phyloP scores from a whole-genome alignment of 2,888 invertebrate genomes.

The Folsomia manolachei region DNA sequence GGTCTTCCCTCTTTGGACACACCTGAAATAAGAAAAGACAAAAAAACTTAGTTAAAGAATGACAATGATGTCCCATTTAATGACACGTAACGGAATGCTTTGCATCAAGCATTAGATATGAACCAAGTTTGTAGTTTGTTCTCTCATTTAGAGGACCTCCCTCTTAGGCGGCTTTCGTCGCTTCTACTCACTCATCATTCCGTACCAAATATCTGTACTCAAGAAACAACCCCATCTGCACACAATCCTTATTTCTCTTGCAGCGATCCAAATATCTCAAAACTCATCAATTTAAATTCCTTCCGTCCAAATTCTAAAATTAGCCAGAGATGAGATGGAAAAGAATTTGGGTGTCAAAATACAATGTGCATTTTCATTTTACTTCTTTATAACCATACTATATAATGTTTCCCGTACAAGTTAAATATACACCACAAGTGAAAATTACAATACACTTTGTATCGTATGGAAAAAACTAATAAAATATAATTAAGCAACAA shows the following conservation, averaged over 20 bases:
- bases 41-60: neutral
- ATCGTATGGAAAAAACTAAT: no score
- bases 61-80: neutral
- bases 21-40: conserved; percentile 46
- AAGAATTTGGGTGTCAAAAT: no score
- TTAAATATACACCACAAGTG: no score
- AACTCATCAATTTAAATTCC: neutral
- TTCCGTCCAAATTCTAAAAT: neutral
- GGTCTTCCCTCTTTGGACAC: conserved; percentile 59
- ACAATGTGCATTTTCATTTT: no score
- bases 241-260: neutral
- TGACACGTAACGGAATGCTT: neutral
- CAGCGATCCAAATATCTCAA: neutral
- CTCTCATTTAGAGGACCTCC: no score
- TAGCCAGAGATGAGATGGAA: neutral
- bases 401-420: no score
- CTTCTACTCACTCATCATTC: neutral
- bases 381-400: no score
- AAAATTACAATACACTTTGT: no score
- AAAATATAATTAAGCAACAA: no score
- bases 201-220: no score
- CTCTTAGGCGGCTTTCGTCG: neutral
- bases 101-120: no score
- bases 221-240: no score
- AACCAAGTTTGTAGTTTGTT: neutral